Conservation (phyloP, 2,888 invertebrate genomes). For the Amiota mariae region DNA sequence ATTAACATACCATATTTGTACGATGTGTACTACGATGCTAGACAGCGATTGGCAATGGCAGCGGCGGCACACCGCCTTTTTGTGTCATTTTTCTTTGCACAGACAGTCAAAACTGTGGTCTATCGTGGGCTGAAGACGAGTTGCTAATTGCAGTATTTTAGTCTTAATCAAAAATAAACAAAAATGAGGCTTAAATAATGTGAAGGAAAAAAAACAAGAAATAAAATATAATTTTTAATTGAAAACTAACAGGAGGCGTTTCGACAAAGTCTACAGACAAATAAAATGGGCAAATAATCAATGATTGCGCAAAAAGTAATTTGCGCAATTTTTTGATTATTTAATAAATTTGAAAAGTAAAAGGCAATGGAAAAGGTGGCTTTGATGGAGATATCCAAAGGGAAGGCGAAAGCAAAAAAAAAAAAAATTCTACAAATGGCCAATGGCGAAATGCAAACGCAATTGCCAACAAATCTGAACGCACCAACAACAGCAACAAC, state of each 20-base stretch:
- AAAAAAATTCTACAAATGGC: conserved; percentile 32
- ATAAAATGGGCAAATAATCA: neutral
- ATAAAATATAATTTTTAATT: conserved; percentile 22
- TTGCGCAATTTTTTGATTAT: conserved; percentile 25
- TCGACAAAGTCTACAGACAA: conserved; percentile 4
- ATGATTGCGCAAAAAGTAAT: conserved; percentile 14
- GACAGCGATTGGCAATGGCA: neutral
- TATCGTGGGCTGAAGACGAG: conserved; percentile 6
- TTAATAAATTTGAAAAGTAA: conserved; percentile 13
- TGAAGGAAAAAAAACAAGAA: neutral
- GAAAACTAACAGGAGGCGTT: conserved; percentile 23
- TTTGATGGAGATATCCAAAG: neutral
- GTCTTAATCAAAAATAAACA: conserved; percentile 16
- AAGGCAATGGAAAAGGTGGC: neutral
- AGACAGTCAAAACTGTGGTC: neutral
- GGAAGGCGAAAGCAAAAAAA: neutral
- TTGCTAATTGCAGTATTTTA: conserved; percentile 28
- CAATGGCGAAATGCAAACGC: conserved; percentile 56
- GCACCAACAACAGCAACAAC: conserved; percentile 41
- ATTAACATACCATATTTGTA: conserved; percentile 2
- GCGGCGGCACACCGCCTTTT: conserved; percentile 6
- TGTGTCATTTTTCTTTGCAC: neutral
- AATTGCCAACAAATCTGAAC: conserved; percentile 54
- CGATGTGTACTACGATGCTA: neutral
- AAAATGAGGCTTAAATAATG: neutral